Evolutionary conservation across 2,113 vertebrate species (phyloP), one percentile per base, ranked within the genome.

Genomic region (Pipa parva): DNA sequence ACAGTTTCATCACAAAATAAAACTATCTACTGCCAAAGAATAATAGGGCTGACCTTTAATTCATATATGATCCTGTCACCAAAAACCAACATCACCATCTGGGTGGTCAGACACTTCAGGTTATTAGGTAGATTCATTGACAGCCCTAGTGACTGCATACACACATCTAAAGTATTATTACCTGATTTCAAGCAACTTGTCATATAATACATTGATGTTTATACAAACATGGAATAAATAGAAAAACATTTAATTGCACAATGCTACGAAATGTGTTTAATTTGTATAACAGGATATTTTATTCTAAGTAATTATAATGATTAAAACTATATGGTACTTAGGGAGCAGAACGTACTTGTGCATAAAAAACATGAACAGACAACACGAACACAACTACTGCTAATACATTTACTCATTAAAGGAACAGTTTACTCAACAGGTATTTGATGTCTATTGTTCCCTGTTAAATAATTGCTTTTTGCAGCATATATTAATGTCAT

Each of bases 41-140:
- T 55, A 55, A 52, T 52, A 26, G n/a, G n/a, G n/a, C n/a, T n/a
- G n/a, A n/a, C n/a, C n/a, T n/a, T 56, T 31, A 29, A 17, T 56
- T 10, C 54, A 8, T n/a, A 31, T 29, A 56, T 33, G 27, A 20
- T 20, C 24, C 50, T 52, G 50, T 52, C 26, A 56, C 54, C 18
- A 6, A n/a, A n/a, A 18, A 31, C 28, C 27, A 56, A 13, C 15
- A 56, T 18, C 17, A 22, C 5, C 50, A 26, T 52, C 50, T 26
- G 50, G 50, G 17, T 31, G 4, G 18, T 18, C 5, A 29, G 11
- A 29, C n/a, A 36, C 2, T 36, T 36, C 6, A 31, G 27, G 27
- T 31, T 29, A 31, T 33, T 10, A 3, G 27, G 17, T 31, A 29
- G 26, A 29, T 9, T 24, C 50, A 27, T 22, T 31, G 26, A 56